Evolutionary conservation across 1,140 invertebrate genomes (phyloP).

Genomic region (Apis dorsata): DNA sequence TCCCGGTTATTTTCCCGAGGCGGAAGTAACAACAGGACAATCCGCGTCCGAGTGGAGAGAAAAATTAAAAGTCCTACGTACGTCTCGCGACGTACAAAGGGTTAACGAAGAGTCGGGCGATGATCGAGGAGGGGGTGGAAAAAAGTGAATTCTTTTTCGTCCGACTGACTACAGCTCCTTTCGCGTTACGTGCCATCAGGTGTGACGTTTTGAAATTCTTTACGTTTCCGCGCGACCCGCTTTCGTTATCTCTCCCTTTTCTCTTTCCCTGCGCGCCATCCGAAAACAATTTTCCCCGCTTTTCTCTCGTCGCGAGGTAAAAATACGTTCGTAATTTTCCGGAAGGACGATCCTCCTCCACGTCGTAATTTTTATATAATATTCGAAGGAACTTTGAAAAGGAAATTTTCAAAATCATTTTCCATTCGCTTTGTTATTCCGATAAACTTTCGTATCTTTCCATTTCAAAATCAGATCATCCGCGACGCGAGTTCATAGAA

Average conservation of each 20-base stretch:
- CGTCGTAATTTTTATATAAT: too few relatives aligned
- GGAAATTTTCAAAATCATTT: neutral
- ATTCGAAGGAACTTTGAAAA: too few relatives aligned
- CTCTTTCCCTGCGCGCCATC: neutral
- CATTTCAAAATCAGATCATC: neutral
- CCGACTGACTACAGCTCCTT: constrained; percentile 17
- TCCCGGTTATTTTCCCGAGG: constrained; percentile 34
- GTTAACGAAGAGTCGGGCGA: constrained; percentile 40
- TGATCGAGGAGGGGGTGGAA: constrained; percentile 16
- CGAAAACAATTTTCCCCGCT: neutral
- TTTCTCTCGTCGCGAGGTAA: too few relatives aligned
- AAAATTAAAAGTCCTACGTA: constrained; percentile 41
- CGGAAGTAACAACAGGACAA: constrained; percentile 37
- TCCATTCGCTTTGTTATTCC: too few relatives aligned
- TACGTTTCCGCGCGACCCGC: constrained; percentile 30
- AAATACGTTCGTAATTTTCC: neutral
- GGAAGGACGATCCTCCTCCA: neutral
- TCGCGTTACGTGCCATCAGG: constrained; percentile 34
- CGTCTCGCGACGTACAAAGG: constrained; percentile 21
- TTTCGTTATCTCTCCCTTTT: constrained; percentile 22
- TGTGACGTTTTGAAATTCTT: constrained; percentile 49
- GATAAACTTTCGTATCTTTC: neutral
- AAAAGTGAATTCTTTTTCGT: constrained; percentile 22
- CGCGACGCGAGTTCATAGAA: neutral
- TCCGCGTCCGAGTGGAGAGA: neutral